Base-by-base conservation (phyloP, 2,797 vertebrate genomes). In the Bradypus variegatus region DNA sequence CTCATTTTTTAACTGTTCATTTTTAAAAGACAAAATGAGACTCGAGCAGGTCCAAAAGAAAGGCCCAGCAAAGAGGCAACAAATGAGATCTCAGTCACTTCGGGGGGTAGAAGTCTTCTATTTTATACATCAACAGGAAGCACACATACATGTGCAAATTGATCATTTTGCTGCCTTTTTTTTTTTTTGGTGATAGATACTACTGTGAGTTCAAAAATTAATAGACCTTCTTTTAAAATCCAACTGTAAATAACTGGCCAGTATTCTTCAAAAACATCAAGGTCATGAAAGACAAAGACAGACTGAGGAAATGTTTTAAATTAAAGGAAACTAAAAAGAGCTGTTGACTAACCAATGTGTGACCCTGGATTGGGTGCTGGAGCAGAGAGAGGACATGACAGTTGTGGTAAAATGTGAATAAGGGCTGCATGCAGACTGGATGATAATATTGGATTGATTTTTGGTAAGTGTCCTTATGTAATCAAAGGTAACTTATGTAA, bases 301-400 rank as follows among this genome's bases (percentile, higher is more conserved):
- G 73, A 41, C 41, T 36, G 19, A 84, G 29, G 60, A 85, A 76
- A 2, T 16, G 85, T 15, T 45, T 81, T 9, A 31, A 55, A 18
- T 36, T 5, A 80, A 79, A 77, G 53, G 58, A 55, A 85, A 62
- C 38, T 16, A 55, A 72, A 69, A 27, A 73, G 81, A 65, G 3
- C 9, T 0, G 41, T 62, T 3, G 6, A 13, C 62, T 13, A 19
- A 29, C 12, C 29, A 25, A 18, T 0, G 0, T 11, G 5, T 19
- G 36, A 14, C 5, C n/a, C 60, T 60, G 27, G 48, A 25, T 0
- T 25, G 50, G 58, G 23, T 4, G 16, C 31, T 2, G 53, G 65
- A 38, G 25, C 58, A 33, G 58, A 41, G 25, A 16, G 58, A 48
- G 38, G 27, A 38, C n/a, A 6, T 64, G 16, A 38, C 11, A 19